These are phyloP conservation scores for Dilophus febrilis DNA, from an alignment of 2,888 invertebrate genomes.

Conservation along the genomic window DNA sequence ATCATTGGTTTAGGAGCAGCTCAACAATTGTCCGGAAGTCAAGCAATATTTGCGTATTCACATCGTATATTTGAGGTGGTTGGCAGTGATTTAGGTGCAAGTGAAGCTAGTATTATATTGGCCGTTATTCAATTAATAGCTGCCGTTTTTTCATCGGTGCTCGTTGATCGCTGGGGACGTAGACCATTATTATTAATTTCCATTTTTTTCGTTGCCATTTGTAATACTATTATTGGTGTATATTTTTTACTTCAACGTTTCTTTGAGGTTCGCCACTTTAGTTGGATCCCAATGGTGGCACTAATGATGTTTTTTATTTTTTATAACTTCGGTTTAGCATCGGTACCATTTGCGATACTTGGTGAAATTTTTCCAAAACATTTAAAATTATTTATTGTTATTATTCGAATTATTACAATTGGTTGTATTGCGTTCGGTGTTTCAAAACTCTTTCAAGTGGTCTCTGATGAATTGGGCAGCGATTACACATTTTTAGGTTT, in stretches of 20 bases:
- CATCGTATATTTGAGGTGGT: conserved; percentile 43
- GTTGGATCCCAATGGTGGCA: conserved; percentile 39
- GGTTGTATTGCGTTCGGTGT: conserved; percentile 39
- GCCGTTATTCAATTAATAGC: conserved; percentile 37
- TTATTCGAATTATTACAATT: conserved; percentile 43
- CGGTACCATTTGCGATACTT: conserved; percentile 43
- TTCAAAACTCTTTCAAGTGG: conserved; percentile 38
- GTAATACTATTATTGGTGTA: conserved; percentile 35
- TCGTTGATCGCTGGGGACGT: conserved; percentile 43
- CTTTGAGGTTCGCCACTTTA: conserved; percentile 32
- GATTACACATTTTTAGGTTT: conserved; percentile 40
- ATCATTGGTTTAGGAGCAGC: conserved; percentile 41
- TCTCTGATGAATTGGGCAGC: conserved; percentile 34
- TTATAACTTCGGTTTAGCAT: conserved; percentile 43
- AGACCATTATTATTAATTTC: conserved; percentile 41
- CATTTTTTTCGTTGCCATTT: conserved; percentile 35
- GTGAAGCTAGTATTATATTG: conserved; percentile 35
- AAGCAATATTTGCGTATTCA: conserved; percentile 39
- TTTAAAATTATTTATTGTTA: conserved; percentile 44
- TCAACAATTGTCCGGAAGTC: conserved; percentile 43
- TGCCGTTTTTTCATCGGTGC: conserved; percentile 37
- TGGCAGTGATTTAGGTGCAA: conserved; percentile 27
- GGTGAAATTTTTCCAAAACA: conserved; percentile 46
- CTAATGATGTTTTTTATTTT: conserved; percentile 43
- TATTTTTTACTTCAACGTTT: conserved; percentile 35